Evolutionary conservation across 2,888 invertebrate species (phyloP).

Genomic region (Dermolepida albohirtum): DNA sequence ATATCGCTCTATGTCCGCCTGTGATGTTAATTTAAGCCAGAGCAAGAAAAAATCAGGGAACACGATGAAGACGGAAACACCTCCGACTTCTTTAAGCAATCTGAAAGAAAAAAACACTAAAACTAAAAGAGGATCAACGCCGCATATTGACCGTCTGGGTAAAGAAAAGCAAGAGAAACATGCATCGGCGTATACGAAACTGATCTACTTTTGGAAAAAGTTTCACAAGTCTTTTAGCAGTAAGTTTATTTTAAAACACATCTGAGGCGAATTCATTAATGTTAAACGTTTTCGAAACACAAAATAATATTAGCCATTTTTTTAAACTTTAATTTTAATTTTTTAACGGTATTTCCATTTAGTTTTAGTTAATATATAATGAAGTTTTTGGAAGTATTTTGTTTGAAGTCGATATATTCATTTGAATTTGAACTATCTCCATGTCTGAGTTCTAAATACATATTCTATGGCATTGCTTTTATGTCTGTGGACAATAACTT

Average conservation of each 20-base stretch:
- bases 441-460: too few relatives aligned
- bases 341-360: too few relatives aligned
- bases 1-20: constrained; percentile 57
- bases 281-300: too few relatives aligned
- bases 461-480: too few relatives aligned
- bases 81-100: constrained; percentile 39
- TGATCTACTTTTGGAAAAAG: constrained; percentile 57
- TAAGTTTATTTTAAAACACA: constrained; percentile 46
- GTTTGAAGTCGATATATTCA: too few relatives aligned
- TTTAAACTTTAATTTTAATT: too few relatives aligned
- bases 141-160: constrained; percentile 38
- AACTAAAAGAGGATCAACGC: constrained; percentile 41
- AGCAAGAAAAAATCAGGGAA: constrained; percentile 26
- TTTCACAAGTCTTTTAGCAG: constrained; percentile 55
- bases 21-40: constrained; percentile 50
- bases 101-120: constrained; percentile 45
- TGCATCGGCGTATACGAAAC: constrained; percentile 50
- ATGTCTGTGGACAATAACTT: too few relatives aligned
- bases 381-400: too few relatives aligned
- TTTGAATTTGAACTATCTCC: too few relatives aligned
- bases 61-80: constrained; percentile 40
- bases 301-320: too few relatives aligned
- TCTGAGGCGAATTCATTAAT: not conserved
- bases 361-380: too few relatives aligned
- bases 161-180: constrained; percentile 46